Evolutionary conservation across 2,113 vertebrate genomes (phyloP).

Genomic region (Ranitomeya imitator): DNA sequence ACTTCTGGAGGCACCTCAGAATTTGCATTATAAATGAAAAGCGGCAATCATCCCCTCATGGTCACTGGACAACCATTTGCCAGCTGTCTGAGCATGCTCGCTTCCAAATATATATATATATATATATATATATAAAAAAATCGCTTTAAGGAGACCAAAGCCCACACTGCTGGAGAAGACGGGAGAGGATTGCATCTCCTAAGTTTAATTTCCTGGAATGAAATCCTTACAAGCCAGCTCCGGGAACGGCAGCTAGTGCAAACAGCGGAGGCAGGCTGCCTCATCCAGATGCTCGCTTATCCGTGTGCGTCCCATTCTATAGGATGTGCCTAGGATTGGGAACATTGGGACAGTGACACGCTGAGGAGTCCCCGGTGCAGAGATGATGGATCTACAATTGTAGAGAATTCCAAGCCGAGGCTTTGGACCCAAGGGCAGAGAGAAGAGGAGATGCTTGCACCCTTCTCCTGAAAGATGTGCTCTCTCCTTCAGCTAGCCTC

Average conservation of each 20-base stretch:
- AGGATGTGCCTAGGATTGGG: conserved; percentile 71
- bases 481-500: conserved; percentile 55
- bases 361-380: conserved; percentile 67
- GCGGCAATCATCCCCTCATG: conserved; percentile 81
- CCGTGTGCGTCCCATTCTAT: conserved; percentile 61
- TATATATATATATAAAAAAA: conserved; percentile 65
- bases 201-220: conserved; percentile 69
- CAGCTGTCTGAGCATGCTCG: conserved; percentile 83
- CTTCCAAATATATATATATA: conserved; percentile 69
- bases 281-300: conserved; percentile 63
- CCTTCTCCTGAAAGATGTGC: conserved; percentile 66
- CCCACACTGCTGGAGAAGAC: conserved; percentile 65
- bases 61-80: conserved; percentile 83
- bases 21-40: conserved; percentile 96
- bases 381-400: conserved; percentile 63
- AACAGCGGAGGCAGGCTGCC: conserved; percentile 63
- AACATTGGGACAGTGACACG: conserved; percentile 68
- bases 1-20: conserved; percentile 89
- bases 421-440: conserved; percentile 63
- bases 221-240: conserved; percentile 61
- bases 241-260: conserved; percentile 57
- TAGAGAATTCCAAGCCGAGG: conserved; percentile 61
- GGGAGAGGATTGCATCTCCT: conserved; percentile 67
- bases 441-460: conserved; percentile 38
- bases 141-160: conserved; percentile 46